These are phyloP conservation scores for Heteronetta atricapilla DNA, from an alignment of 2,113 vertebrate genomes.

Conservation along the genomic window DNA sequence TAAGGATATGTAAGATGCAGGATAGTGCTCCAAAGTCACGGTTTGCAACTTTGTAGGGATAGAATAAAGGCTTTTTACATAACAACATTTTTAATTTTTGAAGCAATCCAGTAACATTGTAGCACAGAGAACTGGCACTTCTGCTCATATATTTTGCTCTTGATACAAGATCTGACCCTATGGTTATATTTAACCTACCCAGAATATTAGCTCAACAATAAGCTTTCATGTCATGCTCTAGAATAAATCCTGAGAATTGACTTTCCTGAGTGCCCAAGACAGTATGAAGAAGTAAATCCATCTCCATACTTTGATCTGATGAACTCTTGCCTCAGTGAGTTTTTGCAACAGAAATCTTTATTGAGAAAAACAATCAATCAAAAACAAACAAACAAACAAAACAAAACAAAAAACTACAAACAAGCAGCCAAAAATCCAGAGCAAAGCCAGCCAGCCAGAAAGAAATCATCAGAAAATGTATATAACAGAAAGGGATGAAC, in stretches of 20 bases:
- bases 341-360: conserved; percentile 3
- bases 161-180: neutral
- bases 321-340: conserved; percentile 9
- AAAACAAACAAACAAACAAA: too few relatives aligned
- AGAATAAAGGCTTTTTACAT: neutral
- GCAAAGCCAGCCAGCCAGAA: neutral
- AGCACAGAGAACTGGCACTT: neutral
- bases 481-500: neutral
- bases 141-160: neutral
- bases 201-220: neutral
- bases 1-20: too few relatives aligned
- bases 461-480: neutral
- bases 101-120: neutral
- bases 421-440: neutral
- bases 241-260: conserved; percentile 29
- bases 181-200: neutral
- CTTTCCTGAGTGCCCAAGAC: neutral
- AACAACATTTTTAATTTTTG: neutral
- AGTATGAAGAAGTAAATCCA: neutral
- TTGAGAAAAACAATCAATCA: neutral
- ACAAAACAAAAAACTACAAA: too few relatives aligned
- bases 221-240: conserved; percentile 9
- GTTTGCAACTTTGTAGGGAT: neutral
- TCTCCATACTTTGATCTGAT: neutral
- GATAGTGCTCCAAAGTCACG: fast-evolving